These are phyloP conservation scores for Etheostoma nigrum DNA, from an alignment of 2,797 vertebrate species.

Conservation along the genomic window DNA sequence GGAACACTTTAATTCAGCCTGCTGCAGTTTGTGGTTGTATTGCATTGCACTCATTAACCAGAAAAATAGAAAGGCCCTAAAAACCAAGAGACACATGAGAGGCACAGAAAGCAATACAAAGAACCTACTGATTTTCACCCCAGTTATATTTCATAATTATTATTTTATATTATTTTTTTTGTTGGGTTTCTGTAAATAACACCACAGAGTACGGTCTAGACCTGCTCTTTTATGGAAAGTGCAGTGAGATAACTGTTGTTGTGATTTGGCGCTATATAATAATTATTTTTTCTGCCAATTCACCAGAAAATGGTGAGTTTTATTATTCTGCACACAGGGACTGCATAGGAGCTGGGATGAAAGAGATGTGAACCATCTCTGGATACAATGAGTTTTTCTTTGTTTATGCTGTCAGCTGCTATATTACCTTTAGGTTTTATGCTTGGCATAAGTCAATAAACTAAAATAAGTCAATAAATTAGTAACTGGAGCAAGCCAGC, in stretches of 20 bases:
- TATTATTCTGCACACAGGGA: background rate
- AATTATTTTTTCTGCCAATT: background rate
- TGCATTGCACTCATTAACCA: too few relatives aligned
- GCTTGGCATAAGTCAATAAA: background rate
- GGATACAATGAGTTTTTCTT: background rate
- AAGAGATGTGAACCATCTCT: background rate
- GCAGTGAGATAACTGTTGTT: too few relatives aligned
- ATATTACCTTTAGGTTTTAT: slow-evolving; percentile 13
- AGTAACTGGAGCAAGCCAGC: background rate
- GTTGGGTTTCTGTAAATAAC: too few relatives aligned
- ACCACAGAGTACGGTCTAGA: too few relatives aligned
- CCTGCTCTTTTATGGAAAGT: too few relatives aligned
- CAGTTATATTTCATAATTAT: background rate
- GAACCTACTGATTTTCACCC: background rate
- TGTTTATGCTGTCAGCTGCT: slow-evolving; percentile 23
- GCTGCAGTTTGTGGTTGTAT: background rate
- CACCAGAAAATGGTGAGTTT: background rate
- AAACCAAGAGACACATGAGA: background rate
- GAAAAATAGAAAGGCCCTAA: background rate
- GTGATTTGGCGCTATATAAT: too few relatives aligned
- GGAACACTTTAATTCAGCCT: too few relatives aligned
- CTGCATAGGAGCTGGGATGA: background rate
- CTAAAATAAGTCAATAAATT: slow-evolving; percentile 16
- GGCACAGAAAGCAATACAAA: background rate
- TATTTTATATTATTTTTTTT: too few relatives aligned